Percentiles rank a stretch among this genome's conserved stretches.
These are phyloP conservation scores for Chloroceryle inda DNA, from an alignment of 2,797 vertebrate genomes.

Conservation along the genomic window DNA sequence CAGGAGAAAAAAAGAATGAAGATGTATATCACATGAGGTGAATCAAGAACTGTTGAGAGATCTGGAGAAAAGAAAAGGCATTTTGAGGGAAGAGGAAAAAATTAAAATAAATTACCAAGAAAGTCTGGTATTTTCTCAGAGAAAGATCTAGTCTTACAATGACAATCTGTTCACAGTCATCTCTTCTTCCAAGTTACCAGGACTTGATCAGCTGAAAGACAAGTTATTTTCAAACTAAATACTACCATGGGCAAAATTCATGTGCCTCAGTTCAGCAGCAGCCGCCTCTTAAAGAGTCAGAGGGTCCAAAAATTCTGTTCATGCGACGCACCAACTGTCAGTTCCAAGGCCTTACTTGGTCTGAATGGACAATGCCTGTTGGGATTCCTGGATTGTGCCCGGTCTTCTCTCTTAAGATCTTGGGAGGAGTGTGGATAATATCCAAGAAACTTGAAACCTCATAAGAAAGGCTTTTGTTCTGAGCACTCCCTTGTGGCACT, in stretches of 20 bases:
- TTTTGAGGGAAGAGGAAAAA: neutral
- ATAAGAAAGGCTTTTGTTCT: neutral
- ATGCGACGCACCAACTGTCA: neutral
- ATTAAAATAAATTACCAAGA: neutral
- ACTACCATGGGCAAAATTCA: neutral
- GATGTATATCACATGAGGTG: fast-evolving
- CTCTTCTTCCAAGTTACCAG: neutral
- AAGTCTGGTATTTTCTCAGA: neutral
- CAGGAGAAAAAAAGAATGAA: neutral
- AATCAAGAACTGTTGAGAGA: neutral
- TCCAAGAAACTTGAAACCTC: neutral
- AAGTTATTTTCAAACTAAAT: neutral
- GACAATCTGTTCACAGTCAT: neutral
- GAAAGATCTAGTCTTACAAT: neutral
- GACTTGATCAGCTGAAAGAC: neutral
- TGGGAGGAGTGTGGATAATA: neutral
- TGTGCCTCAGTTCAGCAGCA: neutral
- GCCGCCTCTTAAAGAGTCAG: neutral
- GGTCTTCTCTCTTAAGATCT: neutral
- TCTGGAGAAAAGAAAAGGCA: neutral
- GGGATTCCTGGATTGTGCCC: neutral
- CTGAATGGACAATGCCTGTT: neutral
- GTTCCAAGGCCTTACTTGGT: neutral
- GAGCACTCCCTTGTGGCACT: neutral
- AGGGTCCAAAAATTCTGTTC: neutral